Percentiles rank a stretch among this genome's conserved stretches.
Evolutionary conservation across 1,140 invertebrate genomes (phyloP).

Genomic region (Aphelenchoides besseyi): DNA sequence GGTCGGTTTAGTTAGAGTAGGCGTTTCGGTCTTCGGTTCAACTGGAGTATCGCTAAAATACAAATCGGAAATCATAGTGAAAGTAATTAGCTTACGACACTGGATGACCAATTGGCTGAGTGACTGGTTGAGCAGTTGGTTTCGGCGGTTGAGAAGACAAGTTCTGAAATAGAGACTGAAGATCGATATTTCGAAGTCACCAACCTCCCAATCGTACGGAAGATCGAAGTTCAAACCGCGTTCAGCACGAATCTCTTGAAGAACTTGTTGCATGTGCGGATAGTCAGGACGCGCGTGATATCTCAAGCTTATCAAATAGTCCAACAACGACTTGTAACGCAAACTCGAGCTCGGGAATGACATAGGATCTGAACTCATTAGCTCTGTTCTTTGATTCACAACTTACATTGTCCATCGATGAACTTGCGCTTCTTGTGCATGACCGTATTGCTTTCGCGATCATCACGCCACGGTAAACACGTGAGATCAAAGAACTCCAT

Average conservation of each 20-base stretch:
- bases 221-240: not conserved
- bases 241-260: not conserved
- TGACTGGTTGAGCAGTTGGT: too few species aligned
- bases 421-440: conserved; percentile 8
- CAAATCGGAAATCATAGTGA: too few species aligned
- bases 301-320: not conserved
- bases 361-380: not conserved
- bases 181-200: not conserved
- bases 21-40: too few species aligned
- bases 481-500: conserved; percentile 15
- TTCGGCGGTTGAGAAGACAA: not conserved
- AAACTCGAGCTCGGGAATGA: not conserved
- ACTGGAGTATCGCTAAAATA: too few species aligned
- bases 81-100: too few species aligned
- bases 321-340: not conserved
- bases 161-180: not conserved
- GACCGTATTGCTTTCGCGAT: not conserved
- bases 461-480: not conserved
- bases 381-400: too few species aligned
- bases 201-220: conserved; percentile 7
- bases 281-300: not conserved
- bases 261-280: not conserved
- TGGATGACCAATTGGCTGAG: too few species aligned
- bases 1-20: too few species aligned
- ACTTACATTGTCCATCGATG: conserved; percentile 3